These are phyloP conservation scores for Propithecus perrieri DNA, from an alignment of 2,797 vertebrate species.

Conservation along the genomic window DNA sequence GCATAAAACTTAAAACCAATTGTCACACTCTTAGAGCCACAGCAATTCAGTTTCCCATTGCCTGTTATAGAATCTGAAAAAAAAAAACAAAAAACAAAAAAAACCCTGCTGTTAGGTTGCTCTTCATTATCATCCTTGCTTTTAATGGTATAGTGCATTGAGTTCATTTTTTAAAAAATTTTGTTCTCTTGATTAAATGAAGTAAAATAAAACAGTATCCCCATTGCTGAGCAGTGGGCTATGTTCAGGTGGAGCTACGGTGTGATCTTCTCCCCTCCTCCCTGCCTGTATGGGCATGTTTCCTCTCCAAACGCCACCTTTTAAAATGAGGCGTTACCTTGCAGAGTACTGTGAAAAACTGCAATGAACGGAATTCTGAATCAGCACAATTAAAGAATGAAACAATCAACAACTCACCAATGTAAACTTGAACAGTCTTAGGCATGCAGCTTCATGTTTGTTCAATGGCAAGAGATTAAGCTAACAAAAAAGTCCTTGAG, in stretches of 20 bases:
- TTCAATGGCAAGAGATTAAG: not conserved
- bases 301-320: not conserved
- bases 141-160: not conserved
- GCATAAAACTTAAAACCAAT: slow-evolving; percentile 25
- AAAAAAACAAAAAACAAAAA: not conserved
- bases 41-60: not conserved
- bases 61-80: not conserved
- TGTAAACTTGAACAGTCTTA: not conserved
- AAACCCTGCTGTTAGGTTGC: not conserved
- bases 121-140: not conserved
- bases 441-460: not conserved
- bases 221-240: not conserved
- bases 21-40: not conserved
- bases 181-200: not conserved
- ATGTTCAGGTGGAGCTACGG: not conserved
- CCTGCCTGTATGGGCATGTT: not conserved
- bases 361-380: not conserved
- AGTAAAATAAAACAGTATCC: not conserved
- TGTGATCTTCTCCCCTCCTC: not conserved
- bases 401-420: not conserved
- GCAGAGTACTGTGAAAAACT: not conserved
- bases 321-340: not conserved
- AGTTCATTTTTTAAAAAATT: not conserved
- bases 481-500: not conserved
- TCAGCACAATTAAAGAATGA: not conserved